Base-by-base conservation (phyloP, 2,113 vertebrate species). In the Opisthocomus hoazin region DNA sequence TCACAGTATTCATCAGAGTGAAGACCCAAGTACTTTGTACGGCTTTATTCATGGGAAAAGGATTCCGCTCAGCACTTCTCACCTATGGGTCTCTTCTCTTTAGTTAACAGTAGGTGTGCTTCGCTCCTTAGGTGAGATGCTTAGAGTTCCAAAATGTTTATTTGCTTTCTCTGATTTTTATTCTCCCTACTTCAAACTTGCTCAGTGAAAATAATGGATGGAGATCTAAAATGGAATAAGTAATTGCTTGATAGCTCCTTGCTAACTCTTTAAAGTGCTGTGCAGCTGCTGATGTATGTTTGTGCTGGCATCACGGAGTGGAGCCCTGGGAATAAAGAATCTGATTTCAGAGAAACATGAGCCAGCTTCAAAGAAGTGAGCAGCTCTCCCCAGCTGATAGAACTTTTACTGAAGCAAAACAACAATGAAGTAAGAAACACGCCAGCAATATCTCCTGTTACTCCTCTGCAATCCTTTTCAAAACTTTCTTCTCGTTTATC, bases 301-400 rank as follows among this genome's bases (percentile, higher is more conserved):
- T 98, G 97, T 98, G 92, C 97, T 98, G 98, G 96, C 97, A 97
- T 97, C 98, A 86, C 82, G 70, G 97, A 98, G 91, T 91, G 90
- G 96, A 97, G 96, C 96, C 93, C 96, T 97, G 97, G 97, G 97
- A 98, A 98, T 97, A 98, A 87, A 96, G 97, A 98, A 97, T 98
- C 97, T 98, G 96, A 98, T 98, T 98, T 98, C 96, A 98, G 96
- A 98, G 98, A 98, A 98, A 98, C 93, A 97, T 98, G 97, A 98
- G 95, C 98, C 98, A 84, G 89, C 97, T 98, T 98, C 97, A 98
- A 98, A 98, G 98, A 98, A 96, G 89, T 97, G 95, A 97, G 96
- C 97, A 97, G 94, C 95, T 97, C 96, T 98, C 97, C 97, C 97
- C 96, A 98, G 97, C 97, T 98, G 97, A 98, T 96, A 96, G 97